These are phyloP conservation scores for Rhamphomyia laevipes DNA, from an alignment of 2,888 invertebrate species.

Conservation along the genomic window DNA sequence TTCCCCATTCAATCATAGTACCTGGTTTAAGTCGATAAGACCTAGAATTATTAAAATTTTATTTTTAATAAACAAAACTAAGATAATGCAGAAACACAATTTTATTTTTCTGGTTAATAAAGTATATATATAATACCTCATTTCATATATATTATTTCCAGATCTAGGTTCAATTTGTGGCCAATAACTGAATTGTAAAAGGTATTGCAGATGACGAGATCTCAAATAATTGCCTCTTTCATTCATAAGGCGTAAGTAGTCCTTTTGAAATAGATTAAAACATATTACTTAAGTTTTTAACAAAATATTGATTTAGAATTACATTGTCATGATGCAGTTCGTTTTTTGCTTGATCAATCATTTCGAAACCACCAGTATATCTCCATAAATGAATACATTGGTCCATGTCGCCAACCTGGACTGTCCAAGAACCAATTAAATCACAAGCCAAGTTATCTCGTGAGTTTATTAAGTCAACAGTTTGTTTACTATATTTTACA, in stretches of 20 bases:
- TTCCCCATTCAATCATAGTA: constrained; percentile 99
- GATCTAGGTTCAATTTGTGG: constrained; percentile 64
- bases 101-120: no score
- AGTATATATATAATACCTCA: constrained; percentile 50
- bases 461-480: constrained; percentile 63
- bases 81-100: no score
- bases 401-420: constrained; percentile 93
- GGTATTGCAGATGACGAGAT: constrained; percentile 82
- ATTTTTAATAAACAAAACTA: no score
- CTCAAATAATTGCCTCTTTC: constrained; percentile 70
- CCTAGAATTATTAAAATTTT: constrained; percentile 20
- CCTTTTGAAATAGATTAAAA: constrained; percentile 37
- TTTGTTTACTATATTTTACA: constrained; percentile 51
- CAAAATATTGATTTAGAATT: constrained; percentile 13
- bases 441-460: constrained; percentile 66
- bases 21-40: constrained; percentile 90
- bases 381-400: constrained; percentile 95
- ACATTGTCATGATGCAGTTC: constrained; percentile 58
- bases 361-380: constrained; percentile 84
- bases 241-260: constrained; percentile 56
- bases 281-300: no score
- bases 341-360: constrained; percentile 66
- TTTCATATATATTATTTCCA: constrained; percentile 82
- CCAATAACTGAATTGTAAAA: constrained; percentile 97
- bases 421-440: constrained; percentile 91